Evolutionary conservation across 2,888 invertebrate genomes (phyloP).

Genomic region (Lissocephala sabroskyi): DNA sequence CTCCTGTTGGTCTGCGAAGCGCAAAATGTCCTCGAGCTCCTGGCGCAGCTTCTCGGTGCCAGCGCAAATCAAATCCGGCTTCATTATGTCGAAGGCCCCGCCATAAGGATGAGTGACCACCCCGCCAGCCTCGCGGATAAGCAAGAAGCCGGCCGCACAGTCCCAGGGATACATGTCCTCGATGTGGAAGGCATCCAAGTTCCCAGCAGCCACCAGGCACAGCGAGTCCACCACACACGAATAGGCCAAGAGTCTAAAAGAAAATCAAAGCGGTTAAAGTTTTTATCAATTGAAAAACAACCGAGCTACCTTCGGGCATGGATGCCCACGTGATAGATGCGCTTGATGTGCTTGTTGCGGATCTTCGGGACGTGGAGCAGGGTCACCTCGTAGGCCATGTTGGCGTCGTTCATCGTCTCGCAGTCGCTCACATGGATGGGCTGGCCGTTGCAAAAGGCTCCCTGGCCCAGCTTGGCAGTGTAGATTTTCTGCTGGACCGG

Average conservation of each 20-base stretch:
- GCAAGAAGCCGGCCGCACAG: constrained; percentile 81
- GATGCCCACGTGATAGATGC: constrained; percentile 67
- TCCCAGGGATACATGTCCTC: constrained; percentile 86
- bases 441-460: constrained; percentile 83
- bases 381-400: constrained; percentile 71
- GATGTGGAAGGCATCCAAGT: constrained; percentile 79
- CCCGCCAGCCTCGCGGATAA: constrained; percentile 85
- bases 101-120: constrained; percentile 78
- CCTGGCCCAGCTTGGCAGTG: constrained; percentile 80
- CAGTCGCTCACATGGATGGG: constrained; percentile 74
- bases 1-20: constrained; percentile 73
- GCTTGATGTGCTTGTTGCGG: constrained; percentile 68
- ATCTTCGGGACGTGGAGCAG: constrained; percentile 60
- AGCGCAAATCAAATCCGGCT: constrained; percentile 75
- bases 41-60: constrained; percentile 73
- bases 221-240: constrained; percentile 84
- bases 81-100: constrained; percentile 75
- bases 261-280: too few species aligned
- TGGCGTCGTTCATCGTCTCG: constrained; percentile 59
- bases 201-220: constrained; percentile 82
- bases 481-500: constrained; percentile 81
- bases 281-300: too few species aligned
- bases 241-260: constrained; percentile 74
- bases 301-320: constrained; percentile 66
- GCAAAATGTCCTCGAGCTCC: constrained; percentile 73